Conservation (phyloP, 2,113 vertebrate genomes). For the Trinectes maculatus region DNA sequence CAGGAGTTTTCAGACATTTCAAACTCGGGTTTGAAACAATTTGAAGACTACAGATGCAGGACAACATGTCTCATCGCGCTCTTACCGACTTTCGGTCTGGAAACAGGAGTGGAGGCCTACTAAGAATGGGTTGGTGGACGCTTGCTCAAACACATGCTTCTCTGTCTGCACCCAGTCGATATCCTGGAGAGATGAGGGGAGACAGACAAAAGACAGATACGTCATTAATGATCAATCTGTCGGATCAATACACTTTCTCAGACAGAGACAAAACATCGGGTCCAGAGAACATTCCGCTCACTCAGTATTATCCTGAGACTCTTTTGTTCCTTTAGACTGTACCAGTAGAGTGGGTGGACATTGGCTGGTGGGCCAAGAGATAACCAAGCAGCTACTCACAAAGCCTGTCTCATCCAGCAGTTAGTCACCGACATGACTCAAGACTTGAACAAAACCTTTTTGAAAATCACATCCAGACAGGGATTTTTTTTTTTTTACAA, state of each 20-base stretch:
- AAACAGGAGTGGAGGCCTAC: conserved; percentile 98
- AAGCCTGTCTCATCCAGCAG: background rate
- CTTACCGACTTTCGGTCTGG: conserved; percentile 99
- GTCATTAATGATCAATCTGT: conserved; percentile 28
- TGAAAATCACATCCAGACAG: background rate
- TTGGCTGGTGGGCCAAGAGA: background rate
- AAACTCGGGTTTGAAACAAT: background rate
- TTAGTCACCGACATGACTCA: background rate
- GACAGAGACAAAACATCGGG: background rate
- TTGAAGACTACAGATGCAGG: background rate
- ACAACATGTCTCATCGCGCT: background rate
- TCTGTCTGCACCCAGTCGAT: conserved; percentile 99
- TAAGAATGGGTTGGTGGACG: conserved; percentile 95
- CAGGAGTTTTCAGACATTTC: no score
- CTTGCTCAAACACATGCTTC: conserved; percentile 99
- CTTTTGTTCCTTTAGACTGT: background rate
- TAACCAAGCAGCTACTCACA: background rate
- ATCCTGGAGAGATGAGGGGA: conserved; percentile 82
- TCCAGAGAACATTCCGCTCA: background rate
- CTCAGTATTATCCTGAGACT: background rate
- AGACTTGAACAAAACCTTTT: background rate
- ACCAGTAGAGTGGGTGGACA: background rate
- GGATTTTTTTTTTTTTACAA: background rate
- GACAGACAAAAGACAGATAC: conserved; percentile 17
- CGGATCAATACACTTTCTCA: conserved; percentile 39